phyloP scores from a whole-genome alignment of 2,888 invertebrate species.

The Drosophila emarginata region DNA sequence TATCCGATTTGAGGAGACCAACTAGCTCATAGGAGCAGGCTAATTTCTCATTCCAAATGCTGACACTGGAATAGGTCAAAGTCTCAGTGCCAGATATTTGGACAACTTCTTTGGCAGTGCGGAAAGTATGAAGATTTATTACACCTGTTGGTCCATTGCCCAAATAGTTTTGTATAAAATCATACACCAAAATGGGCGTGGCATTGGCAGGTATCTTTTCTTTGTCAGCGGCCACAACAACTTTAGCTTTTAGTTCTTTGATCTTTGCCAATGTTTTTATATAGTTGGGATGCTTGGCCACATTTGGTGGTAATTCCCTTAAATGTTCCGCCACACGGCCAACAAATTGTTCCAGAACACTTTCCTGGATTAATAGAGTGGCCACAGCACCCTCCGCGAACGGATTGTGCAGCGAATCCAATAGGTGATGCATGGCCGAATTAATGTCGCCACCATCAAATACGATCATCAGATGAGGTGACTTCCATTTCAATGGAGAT shows the following conservation, averaged over 20 bases:
- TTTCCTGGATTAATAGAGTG: constrained; percentile 79
- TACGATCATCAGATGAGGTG: constrained; percentile 70
- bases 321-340: constrained; percentile 56
- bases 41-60: constrained; percentile 80
- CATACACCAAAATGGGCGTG: constrained; percentile 71
- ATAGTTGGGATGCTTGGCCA: constrained; percentile 46
- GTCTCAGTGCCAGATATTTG: constrained; percentile 65
- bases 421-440: constrained; percentile 72
- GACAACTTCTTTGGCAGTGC: constrained; percentile 79
- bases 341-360: constrained; percentile 62
- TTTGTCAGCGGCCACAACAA: constrained; percentile 39
- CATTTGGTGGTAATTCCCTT: constrained; percentile 42
- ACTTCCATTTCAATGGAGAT: constrained; percentile 21
- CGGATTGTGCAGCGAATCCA: constrained; percentile 71
- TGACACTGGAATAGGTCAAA: constrained; percentile 51
- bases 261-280: constrained; percentile 48
- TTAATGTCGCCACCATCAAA: constrained; percentile 77
- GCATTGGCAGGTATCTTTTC: constrained; percentile 22
- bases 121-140: constrained; percentile 77
- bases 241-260: constrained; percentile 58
- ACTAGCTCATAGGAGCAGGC: constrained; percentile 78
- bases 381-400: constrained; percentile 59
- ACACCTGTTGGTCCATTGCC: constrained; percentile 55
- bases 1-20: constrained; percentile 47
- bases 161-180: constrained; percentile 73